Conservation (phyloP, 2,888 invertebrate genomes). For the Dynastes tityus region DNA sequence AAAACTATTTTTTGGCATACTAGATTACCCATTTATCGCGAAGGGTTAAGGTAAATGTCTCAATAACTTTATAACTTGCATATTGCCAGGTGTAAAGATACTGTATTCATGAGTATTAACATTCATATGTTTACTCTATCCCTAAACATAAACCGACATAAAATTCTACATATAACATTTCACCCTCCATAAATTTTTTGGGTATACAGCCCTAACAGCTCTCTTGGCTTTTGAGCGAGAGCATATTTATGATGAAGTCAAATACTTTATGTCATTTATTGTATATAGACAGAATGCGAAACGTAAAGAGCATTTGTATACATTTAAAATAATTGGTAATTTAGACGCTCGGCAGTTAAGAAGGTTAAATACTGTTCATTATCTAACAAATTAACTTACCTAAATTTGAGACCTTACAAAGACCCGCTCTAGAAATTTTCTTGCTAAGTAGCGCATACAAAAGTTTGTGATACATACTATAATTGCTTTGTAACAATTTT, state of each 20-base stretch:
- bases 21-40: neutral
- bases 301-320: too few species aligned
- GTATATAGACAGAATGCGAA: neutral
- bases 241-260: neutral
- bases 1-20: neutral
- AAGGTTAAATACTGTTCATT: too few species aligned
- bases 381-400: too few species aligned
- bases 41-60: neutral
- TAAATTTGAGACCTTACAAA: too few species aligned
- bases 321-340: too few species aligned
- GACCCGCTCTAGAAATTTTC: too few species aligned
- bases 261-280: neutral
- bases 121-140: neutral
- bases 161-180: slow-evolving; percentile 7
- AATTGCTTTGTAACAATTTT: too few species aligned
- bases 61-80: neutral
- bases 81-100: slow-evolving; percentile 2
- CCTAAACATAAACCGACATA: neutral
- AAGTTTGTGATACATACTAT: too few species aligned
- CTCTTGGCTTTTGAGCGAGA: neutral
- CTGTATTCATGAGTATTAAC: neutral
- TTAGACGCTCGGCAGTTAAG: too few species aligned
- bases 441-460: too few species aligned
- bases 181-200: slow-evolving; percentile 12
- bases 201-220: neutral